A percentile compares a stretch with the other conserved stretches of the same genome.
Evolutionary conservation across 2,113 vertebrate genomes (phyloP).

Genomic region (Rhineura floridana): DNA sequence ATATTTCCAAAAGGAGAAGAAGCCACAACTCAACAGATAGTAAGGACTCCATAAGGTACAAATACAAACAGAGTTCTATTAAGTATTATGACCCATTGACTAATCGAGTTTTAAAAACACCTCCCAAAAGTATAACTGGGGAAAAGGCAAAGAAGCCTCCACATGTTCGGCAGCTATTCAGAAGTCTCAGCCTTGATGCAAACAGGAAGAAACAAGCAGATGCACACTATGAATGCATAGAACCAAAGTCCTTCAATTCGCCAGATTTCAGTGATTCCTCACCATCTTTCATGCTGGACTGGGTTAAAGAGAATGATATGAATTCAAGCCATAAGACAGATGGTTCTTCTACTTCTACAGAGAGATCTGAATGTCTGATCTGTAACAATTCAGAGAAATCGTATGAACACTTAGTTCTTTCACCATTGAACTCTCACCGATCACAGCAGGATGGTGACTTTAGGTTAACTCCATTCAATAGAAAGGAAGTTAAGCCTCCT

Average conservation of each 20-base stretch:
- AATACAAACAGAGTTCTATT: conserved; percentile 82
- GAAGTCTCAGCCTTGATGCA: conserved; percentile 79
- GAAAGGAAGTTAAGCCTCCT: conserved; percentile 43
- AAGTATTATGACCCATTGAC: conserved; percentile 82
- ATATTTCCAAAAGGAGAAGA: conserved; percentile 65
- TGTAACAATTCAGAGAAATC: conserved; percentile 57
- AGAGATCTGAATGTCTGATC: conserved; percentile 51
- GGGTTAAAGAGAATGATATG: conserved; percentile 55
- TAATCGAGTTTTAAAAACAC: conserved; percentile 79
- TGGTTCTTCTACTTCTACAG: conserved; percentile 54
- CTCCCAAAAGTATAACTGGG: conserved; percentile 68
- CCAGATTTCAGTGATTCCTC: conserved; percentile 63
- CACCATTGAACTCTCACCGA: conserved; percentile 54
- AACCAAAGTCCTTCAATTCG: conserved; percentile 59
- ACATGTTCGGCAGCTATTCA: conserved; percentile 79
- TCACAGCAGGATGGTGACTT: conserved; percentile 46
- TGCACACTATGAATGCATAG: conserved; percentile 52
- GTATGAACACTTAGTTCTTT: conserved; percentile 59
- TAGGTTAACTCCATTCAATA: conserved; percentile 57
- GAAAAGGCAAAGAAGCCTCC: conserved; percentile 65
- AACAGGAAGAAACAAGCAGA: conserved; percentile 69
- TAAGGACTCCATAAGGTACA: conserved; percentile 76
- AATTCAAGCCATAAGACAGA: conserved; percentile 56
- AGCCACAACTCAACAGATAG: conserved; percentile 69
- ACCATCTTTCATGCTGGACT: conserved; percentile 49